Base-by-base conservation (phyloP, 1,140 invertebrate species). In the Pseudomyrmex flavicornis region DNA sequence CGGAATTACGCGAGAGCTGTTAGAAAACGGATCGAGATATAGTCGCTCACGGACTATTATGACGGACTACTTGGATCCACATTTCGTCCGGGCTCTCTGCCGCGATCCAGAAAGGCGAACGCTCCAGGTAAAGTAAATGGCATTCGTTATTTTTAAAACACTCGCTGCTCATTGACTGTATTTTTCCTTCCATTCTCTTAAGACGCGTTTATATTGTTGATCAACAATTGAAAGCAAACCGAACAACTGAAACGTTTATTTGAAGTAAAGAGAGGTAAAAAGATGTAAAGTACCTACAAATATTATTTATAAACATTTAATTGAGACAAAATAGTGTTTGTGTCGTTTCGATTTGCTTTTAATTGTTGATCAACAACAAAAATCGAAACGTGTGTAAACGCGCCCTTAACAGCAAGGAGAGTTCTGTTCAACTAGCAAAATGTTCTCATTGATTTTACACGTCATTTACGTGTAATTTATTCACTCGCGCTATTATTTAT, bases 101-200 rank as follows among this genome's bases (percentile, higher is more conserved):
- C 95, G 95, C 79, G 95, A 96, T 90, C 96, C 96, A 66, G 95
- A 96, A 85, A 94, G 95, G 88, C 94, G 96, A 62, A 96, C 95
- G 72, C 94, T 96, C 89, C 95, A 95, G 92, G 95, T 95, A 87
- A 94, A 52, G 13, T 83, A 83, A 20, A 72, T 22, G 48, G 35
- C 12, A 1, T 13, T 44, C n/a, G 44, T 22, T 22, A 8, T 8
- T n/a, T 65, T 26, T 50, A 20, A 5, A 35, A 35, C 35, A 7
- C 35, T 35, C 35, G 35, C 4, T 35, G 35, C 35, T 35, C 35
- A 35, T 35, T 1, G 35, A 35, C 5, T 7, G 35, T 35, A 35
- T 4, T 35, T 35, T 35, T 35, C 7, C 35, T 35, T 35, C 35
- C 3, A 4, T 35, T 35, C 5, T 35, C 35, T 35, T 35, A 35